Evolutionary conservation across 2,888 invertebrate genomes (phyloP).

Genomic region (Epinotia bilunana): DNA sequence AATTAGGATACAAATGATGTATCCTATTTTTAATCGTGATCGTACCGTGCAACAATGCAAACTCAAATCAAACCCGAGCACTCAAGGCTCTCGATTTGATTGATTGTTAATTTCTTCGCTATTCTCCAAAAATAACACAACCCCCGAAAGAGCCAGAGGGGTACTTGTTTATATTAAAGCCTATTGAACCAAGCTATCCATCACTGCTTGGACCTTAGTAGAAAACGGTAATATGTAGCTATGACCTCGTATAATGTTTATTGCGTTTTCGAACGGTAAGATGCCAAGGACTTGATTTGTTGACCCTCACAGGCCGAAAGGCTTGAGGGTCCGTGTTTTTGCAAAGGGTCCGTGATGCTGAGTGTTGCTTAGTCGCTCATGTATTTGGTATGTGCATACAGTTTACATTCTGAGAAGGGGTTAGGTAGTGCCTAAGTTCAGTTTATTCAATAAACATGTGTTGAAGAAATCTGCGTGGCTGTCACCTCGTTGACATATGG

Average conservation of each 20-base stretch:
- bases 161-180: slow-evolving; percentile 40
- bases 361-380: background rate
- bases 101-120: slow-evolving; percentile 44
- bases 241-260: background rate
- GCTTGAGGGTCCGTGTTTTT: slow-evolving; percentile 17
- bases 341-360: slow-evolving; percentile 22
- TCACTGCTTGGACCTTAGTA: slow-evolving; percentile 4
- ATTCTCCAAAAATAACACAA: slow-evolving; percentile 43
- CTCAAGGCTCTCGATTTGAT: slow-evolving; percentile 45
- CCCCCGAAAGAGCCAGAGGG: slow-evolving; percentile 35
- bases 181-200: slow-evolving; percentile 27
- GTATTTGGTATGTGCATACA: background rate
- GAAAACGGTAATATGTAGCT: background rate
- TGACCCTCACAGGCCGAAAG: slow-evolving; percentile 19
- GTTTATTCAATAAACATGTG: no score
- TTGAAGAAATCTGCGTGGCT: no score
- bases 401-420: background rate
- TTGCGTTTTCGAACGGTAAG: background rate
- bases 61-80: slow-evolving; percentile 37
- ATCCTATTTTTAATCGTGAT: background rate
- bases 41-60: slow-evolving; percentile 8
- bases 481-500: no score
- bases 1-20: background rate
- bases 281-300: slow-evolving; percentile 27
- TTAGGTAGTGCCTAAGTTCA: no score